Evolutionary conservation across 2,797 vertebrate species (phyloP).

Genomic region (Tapera naevia): DNA sequence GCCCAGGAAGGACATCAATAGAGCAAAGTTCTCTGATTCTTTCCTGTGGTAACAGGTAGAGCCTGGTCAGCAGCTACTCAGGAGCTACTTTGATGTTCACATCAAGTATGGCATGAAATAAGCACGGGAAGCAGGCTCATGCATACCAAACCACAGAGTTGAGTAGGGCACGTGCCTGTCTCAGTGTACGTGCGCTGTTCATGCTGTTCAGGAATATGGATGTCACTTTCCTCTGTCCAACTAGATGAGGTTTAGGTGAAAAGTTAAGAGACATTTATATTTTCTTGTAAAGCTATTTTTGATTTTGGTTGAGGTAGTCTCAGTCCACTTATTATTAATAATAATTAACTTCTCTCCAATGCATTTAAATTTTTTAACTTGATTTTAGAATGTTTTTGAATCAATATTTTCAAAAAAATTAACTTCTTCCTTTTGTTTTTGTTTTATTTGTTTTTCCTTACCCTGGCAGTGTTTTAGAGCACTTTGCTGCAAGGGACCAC

Average conservation of each 20-base stretch:
- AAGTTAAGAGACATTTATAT: neutral
- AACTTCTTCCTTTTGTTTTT: neutral
- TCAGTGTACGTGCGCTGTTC: rapidly evolving
- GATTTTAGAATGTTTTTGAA: neutral
- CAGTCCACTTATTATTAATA: neutral
- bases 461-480: conserved; percentile 92
- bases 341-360: neutral
- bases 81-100: neutral
- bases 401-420: neutral
- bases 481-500: conserved; percentile 97
- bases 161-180: rapidly evolving
- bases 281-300: neutral
- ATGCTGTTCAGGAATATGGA: neutral
- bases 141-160: neutral
- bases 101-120: neutral
- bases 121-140: neutral
- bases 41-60: neutral
- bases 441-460: neutral
- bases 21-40: neutral
- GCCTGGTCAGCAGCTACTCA: neutral
- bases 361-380: neutral
- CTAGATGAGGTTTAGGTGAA: neutral
- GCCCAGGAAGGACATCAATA: neutral
- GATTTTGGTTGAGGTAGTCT: neutral
- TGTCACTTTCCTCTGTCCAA: neutral